Evolutionary conservation across 2,113 vertebrate genomes (phyloP), one percentile per base, ranked within the genome.

Genomic region (Amphiprion ocellaris): DNA sequence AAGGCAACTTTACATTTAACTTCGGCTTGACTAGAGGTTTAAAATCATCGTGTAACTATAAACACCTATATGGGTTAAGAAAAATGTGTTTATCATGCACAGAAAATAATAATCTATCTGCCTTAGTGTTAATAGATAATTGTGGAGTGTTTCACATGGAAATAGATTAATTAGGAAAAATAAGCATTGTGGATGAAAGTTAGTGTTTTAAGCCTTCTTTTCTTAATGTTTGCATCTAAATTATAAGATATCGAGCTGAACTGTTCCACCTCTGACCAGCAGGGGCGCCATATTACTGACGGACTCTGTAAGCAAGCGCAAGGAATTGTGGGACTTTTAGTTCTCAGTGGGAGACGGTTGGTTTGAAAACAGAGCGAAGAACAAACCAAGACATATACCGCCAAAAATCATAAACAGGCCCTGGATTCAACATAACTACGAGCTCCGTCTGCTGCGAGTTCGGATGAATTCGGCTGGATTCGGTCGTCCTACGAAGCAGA

Each of bases 261-360:
- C 56, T 17, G 8, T 50, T 47, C 49, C 23, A n/a, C 4, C 0
- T 7, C 26, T 71, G 74, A 58, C 84, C 90, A 78, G 26, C 15
- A 50, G 86, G 65, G 86, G 85, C 75, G 37, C 26, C 71, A 39
- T 2, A 16, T 17, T 0, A 16, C 10, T 4, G 14, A 44, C 8
- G 10, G 59, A 23, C 3, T 15, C 8, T 23, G 16, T 28, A 44
- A 62, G 37, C 47, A 56, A 64, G 41, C 83, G 85, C 84, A 87
- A 75, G 0, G 91, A 1, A 84, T 84, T 69, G 0, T 92, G 92
- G 92, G 87, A 91, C 11, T 79, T 91, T 74, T 92, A 92, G 92
- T 93, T 87, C 83, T 81, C 67, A 59, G 46, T 33, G 44, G 30
- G 52, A 19, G 84, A 52, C 85, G 67, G 49, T 55, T 47, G 47